Percentiles rank a stretch among this genome's conserved stretches.
These are phyloP conservation scores for Aradus depressus DNA, from an alignment of 2,888 invertebrate species.

Conservation along the genomic window DNA sequence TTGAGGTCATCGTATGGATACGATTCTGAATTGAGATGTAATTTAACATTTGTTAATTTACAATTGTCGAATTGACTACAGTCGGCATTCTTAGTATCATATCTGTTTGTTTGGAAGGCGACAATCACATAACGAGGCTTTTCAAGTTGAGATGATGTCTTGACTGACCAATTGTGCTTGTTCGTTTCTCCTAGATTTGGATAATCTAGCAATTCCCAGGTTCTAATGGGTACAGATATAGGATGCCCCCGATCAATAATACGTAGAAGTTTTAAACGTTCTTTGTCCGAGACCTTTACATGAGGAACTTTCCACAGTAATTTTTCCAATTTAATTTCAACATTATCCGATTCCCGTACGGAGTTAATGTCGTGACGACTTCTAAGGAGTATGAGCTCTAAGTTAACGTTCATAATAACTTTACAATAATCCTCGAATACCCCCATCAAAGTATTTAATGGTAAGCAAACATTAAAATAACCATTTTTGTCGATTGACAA, in stretches of 20 bases:
- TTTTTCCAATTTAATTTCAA: slow-evolving; percentile 8
- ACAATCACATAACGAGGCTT: slow-evolving; percentile 17
- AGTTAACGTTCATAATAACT: slow-evolving; percentile 12
- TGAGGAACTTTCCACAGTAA: slow-evolving; percentile 10
- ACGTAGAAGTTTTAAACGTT: background rate
- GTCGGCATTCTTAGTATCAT: slow-evolving; percentile 1
- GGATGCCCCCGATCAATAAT: background rate
- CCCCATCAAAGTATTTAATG: slow-evolving; percentile 1
- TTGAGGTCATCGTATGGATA: slow-evolving; percentile 17
- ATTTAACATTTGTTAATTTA: slow-evolving; percentile 11
- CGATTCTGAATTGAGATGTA: slow-evolving; percentile 9
- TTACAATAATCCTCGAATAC: slow-evolving; percentile 13
- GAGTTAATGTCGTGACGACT: slow-evolving; percentile 1
- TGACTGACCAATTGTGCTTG: slow-evolving; percentile 1
- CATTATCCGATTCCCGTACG: background rate
- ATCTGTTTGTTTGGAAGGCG: slow-evolving; percentile 14
- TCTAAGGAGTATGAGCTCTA: slow-evolving; percentile 13
- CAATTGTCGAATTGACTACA: slow-evolving; percentile 7
- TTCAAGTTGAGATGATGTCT: slow-evolving; percentile 2
- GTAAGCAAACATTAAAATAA: slow-evolving; percentile 11
- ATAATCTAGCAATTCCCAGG: slow-evolving; percentile 14
- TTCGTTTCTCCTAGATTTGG: background rate
- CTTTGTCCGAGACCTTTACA: slow-evolving; percentile 5
- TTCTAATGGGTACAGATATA: background rate
- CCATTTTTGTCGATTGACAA: slow-evolving; percentile 1